Percentiles rank a stretch among this genome's conserved stretches.
Evolutionary conservation across 2,888 invertebrate species (phyloP).

Genomic region (Apamea crenata): DNA sequence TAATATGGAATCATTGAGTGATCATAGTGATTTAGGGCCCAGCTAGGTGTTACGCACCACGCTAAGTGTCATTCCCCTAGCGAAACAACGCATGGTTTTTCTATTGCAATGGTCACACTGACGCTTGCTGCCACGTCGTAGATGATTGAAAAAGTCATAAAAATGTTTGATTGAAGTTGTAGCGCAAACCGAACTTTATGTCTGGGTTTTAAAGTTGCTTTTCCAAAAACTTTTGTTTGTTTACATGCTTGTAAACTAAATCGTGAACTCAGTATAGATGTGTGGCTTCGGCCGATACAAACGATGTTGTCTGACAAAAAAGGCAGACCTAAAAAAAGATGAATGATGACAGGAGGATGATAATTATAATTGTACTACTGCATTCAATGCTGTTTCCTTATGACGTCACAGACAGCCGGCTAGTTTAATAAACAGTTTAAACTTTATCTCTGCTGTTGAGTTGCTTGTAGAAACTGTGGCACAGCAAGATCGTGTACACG

Average conservation of each 20-base stretch:
- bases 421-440: constrained; percentile 62
- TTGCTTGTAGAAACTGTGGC: constrained; percentile 82
- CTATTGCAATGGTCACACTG: background rate
- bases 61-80: background rate
- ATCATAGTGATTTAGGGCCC: too few relatives aligned
- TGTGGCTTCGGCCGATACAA: too few relatives aligned
- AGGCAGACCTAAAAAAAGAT: too few relatives aligned
- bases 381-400: too few relatives aligned
- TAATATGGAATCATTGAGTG: too few relatives aligned
- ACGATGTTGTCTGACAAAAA: too few relatives aligned
- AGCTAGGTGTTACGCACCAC: background rate
- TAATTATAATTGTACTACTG: too few relatives aligned
- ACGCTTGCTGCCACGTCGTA: background rate
- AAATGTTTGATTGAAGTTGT: background rate
- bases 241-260: too few relatives aligned
- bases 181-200: background rate
- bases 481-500: constrained; percentile 80
- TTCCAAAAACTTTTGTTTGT: too few relatives aligned
- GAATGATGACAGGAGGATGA: too few relatives aligned
- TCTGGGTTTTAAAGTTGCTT: too few relatives aligned
- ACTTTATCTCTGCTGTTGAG: constrained; percentile 83
- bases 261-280: background rate
- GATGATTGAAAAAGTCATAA: background rate
- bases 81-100: background rate
- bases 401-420: background rate